Conservation (phyloP, 92 coral and sea anemone genomes). For the Porites cylindrica region DNA sequence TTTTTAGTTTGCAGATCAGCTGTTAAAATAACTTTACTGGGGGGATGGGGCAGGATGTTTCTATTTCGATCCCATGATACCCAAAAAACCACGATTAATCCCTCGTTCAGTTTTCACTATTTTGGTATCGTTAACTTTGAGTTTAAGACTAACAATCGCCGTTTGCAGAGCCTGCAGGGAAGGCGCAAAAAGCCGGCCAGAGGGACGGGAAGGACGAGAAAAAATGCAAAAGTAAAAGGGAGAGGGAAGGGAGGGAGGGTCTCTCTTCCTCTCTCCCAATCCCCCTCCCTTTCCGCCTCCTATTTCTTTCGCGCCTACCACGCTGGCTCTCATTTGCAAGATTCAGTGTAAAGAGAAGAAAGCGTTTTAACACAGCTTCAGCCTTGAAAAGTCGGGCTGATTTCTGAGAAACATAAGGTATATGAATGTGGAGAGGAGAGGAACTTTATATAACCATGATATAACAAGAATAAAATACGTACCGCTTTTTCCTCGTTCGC, state of each 20-base stretch:
- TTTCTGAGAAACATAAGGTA: background rate
- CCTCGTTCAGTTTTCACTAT: background rate
- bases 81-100: background rate
- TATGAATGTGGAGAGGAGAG: background rate
- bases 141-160: no score
- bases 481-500: constrained; percentile 94
- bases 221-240: background rate
- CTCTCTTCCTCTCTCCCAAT: no score
- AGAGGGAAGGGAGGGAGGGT: background rate
- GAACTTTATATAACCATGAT: background rate
- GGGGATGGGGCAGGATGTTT: background rate
- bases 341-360: no score
- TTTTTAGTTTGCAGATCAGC: background rate
- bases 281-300: no score
- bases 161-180: no score
- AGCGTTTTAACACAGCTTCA: no score
- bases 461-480: constrained; percentile 30
- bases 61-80: no score
- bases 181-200: background rate
- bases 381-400: no score
- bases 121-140: no score
- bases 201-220: background rate
- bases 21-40: background rate
- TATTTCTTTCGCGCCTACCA: no score
- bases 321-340: no score